A percentile compares a stretch with the other conserved stretches of the same genome.
These are phyloP conservation scores for Megalops atlanticus DNA, from an alignment of 2,113 vertebrate species.

Conservation along the genomic window DNA sequence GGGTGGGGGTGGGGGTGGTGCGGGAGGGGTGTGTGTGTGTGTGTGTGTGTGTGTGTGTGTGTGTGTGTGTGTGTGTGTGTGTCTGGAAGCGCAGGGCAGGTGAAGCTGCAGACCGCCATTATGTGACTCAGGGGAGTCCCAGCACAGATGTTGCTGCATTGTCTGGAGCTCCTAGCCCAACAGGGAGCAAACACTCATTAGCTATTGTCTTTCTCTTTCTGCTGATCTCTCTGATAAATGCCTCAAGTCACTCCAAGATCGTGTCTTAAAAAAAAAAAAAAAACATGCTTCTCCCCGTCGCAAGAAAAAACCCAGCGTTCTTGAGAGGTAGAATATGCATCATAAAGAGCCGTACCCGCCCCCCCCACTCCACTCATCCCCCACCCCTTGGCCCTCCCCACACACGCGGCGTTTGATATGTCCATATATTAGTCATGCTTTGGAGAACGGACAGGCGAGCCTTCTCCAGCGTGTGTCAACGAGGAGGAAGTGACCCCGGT, in stretches of 20 bases:
- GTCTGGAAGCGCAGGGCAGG: constrained; percentile 62
- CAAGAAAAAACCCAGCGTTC: background rate
- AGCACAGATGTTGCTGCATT: constrained; percentile 74
- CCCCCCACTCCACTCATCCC: background rate
- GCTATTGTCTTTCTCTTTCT: constrained; percentile 65
- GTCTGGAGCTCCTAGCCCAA: constrained; percentile 64
- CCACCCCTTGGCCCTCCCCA: background rate
- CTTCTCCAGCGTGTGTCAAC: background rate
- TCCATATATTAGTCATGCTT: background rate
- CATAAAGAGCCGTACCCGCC: background rate
- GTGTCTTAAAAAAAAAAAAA: background rate
- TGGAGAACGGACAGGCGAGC: background rate
- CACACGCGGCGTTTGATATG: background rate
- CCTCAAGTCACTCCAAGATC: constrained; percentile 40
- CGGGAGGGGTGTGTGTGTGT: constrained; percentile 22
- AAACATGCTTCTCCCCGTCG: background rate
- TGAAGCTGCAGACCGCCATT: constrained; percentile 47
- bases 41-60: background rate
- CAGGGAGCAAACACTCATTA: constrained; percentile 65
- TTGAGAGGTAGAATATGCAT: background rate
- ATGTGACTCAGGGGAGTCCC: constrained; percentile 55
- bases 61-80: background rate
- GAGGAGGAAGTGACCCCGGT: background rate
- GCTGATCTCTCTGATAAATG: constrained; percentile 64
- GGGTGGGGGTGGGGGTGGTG: constrained; percentile 23